Percentiles rank a stretch among this genome's conserved stretches.
These are phyloP conservation scores for Vombatus ursinus DNA, from an alignment of 2,113 vertebrate genomes.

Conservation along the genomic window DNA sequence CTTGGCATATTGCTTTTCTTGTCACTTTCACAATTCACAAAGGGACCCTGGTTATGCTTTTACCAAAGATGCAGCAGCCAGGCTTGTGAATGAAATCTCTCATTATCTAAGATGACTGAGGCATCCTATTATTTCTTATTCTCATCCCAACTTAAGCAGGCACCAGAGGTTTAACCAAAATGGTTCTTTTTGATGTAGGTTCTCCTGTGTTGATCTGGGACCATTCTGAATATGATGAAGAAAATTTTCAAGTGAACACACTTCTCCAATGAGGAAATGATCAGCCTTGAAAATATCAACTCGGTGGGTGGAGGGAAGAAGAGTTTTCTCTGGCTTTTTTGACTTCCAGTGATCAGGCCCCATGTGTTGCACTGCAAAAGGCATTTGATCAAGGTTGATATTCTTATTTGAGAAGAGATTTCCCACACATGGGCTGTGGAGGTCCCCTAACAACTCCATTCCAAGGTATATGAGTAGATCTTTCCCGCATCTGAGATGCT, in stretches of 20 bases:
- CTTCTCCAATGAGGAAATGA: constrained; percentile 38
- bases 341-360: constrained; percentile 3
- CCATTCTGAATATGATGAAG: constrained; percentile 52
- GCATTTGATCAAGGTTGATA: background rate
- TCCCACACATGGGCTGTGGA: background rate
- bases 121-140: constrained; percentile 29
- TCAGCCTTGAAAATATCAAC: constrained; percentile 55
- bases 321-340: constrained; percentile 46
- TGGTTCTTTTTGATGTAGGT: background rate
- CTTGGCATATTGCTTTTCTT: background rate
- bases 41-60: no score
- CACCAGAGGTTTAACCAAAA: constrained; percentile 3
- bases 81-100: background rate
- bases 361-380: background rate
- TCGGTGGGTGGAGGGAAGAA: constrained; percentile 39
- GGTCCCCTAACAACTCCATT: background rate
- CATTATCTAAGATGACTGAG: background rate
- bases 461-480: constrained; percentile 21
- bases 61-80: background rate
- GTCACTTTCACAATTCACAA: no score
- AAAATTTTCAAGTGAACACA: constrained; percentile 37
- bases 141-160: background rate
- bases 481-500: background rate
- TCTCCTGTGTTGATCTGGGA: constrained; percentile 28
- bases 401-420: constrained; percentile 7